Evolutionary conservation across 37 sponge, comb jelly and placozoan species (phyloP).

Genomic region (Ianthella basta): DNA sequence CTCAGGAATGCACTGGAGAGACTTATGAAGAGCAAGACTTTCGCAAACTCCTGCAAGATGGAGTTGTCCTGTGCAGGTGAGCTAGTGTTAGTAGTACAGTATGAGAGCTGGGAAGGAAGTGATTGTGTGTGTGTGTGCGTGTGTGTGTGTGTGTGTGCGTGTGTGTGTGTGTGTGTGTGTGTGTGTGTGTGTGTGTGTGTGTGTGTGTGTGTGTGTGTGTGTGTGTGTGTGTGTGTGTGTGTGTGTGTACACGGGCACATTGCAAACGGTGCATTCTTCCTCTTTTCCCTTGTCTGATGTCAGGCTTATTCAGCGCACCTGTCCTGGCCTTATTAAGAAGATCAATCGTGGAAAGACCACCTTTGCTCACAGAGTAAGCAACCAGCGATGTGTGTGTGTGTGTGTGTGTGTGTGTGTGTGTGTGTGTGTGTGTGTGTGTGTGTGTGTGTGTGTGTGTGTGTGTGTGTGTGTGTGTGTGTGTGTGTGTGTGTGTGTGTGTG

Average conservation of each 20-base stretch:
- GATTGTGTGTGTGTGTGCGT: no score
- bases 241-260: no score
- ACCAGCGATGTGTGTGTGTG: neutral
- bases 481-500: no score
- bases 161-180: neutral
- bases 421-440: neutral
- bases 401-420: neutral
- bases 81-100: conserved; percentile 8
- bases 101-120: no score
- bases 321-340: conserved; percentile 70
- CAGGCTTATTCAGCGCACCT: conserved; percentile 61
- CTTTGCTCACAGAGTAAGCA: conserved; percentile 75
- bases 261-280: neutral
- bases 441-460: no score
- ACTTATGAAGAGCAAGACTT: conserved; percentile 30
- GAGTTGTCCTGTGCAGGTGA: conserved; percentile 82
- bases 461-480: no score
- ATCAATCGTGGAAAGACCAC: conserved; percentile 60
- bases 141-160: neutral
- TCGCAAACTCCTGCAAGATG: conserved; percentile 70
- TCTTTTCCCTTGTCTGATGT: neutral
- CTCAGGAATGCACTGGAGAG: conserved; percentile 62
- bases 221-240: neutral
- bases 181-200: neutral
- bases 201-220: neutral